Percentiles rank a stretch among this genome's conserved stretches.
Conservation (phyloP, 1,140 invertebrate species). For the Rhopalosiphum maidis region DNA sequence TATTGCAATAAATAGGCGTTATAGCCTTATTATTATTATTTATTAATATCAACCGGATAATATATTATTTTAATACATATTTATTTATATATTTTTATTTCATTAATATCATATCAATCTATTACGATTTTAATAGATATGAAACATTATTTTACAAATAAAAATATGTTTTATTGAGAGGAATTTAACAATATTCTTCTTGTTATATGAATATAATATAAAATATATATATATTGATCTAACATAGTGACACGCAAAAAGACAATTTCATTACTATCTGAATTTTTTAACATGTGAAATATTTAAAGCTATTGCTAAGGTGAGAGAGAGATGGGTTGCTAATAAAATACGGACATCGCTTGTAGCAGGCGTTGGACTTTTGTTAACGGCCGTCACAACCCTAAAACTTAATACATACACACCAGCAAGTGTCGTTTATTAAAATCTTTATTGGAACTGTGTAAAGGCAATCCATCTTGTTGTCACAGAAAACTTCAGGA, state of each 20-base stretch:
- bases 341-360: neutral
- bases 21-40: no score
- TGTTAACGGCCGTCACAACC: neutral
- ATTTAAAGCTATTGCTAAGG: neutral
- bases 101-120: no score
- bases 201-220: neutral
- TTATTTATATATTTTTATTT: no score
- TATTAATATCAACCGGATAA: no score
- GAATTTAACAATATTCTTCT: no score
- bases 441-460: conserved; percentile 34
- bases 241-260: neutral
- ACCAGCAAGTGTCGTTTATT: conserved; percentile 14
- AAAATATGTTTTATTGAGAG: no score
- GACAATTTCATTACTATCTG: neutral
- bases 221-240: neutral
- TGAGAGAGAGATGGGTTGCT: neutral
- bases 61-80: no score
- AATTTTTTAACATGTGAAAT: neutral
- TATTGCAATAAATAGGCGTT: no score
- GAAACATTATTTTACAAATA: no score
- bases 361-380: neutral
- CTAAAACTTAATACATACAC: conserved; percentile 32
- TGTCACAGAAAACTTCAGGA: neutral
- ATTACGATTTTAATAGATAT: no score
- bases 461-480: conserved; percentile 37